Evolutionary conservation across 2,888 invertebrate genomes (phyloP).

Genomic region (Camptogramma bilineatum): DNA sequence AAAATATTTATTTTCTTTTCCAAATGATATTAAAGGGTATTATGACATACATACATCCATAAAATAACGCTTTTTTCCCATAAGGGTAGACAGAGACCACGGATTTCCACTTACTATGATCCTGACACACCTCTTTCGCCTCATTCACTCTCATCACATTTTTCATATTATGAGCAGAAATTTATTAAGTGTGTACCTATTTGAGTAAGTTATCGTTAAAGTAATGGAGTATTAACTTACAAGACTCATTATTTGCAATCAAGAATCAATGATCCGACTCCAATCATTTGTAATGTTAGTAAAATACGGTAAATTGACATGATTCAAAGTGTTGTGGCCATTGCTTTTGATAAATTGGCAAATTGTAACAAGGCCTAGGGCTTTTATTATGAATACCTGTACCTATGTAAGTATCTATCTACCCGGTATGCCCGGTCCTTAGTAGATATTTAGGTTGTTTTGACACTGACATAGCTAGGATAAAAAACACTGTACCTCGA

Average conservation of each 20-base stretch:
- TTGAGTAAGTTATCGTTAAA: not conserved
- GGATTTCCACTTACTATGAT: too few relatives aligned
- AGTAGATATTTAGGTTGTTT: too few relatives aligned
- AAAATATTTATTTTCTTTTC: too few relatives aligned
- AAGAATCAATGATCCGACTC: conserved; percentile 10
- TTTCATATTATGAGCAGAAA: too few relatives aligned
- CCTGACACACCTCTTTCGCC: too few relatives aligned
- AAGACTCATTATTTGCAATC: conserved; percentile 23
- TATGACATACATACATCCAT: too few relatives aligned
- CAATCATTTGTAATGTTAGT: conserved; percentile 19
- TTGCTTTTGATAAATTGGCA: conserved; percentile 8
- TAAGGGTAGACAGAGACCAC: too few relatives aligned
- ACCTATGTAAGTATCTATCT: not conserved
- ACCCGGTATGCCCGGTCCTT: not conserved
- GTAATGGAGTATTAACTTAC: not conserved
- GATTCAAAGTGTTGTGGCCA: conserved; percentile 4
- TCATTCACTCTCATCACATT: too few relatives aligned
- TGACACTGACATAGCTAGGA: too few relatives aligned
- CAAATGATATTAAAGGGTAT: too few relatives aligned
- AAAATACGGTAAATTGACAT: conserved; percentile 7
- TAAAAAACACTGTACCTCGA: too few relatives aligned
- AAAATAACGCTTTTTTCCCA: too few relatives aligned
- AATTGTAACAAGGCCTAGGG: conserved; percentile 1
- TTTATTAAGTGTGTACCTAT: not conserved
- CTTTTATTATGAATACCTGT: not conserved